Evolutionary conservation across 2,888 invertebrate genomes (phyloP), one percentile per base, ranked within the genome.

Genomic region (Acleris laterana): DNA sequence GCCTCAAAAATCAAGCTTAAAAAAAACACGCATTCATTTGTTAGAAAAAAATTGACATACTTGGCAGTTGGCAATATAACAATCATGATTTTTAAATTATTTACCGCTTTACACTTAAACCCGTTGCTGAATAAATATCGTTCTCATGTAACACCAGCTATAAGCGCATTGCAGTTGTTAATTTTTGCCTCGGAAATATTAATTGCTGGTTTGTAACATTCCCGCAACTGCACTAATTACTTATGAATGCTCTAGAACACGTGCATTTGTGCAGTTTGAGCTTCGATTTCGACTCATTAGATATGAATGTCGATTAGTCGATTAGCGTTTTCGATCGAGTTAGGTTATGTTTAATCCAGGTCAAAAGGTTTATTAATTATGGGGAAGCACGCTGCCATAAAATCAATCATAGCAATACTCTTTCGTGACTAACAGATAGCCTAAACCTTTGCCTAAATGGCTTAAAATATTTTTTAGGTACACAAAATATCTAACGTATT

Each of bases 131-230:
- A 50, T 49, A 20, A 46, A 56, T 28, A 58, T 56, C 20, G 49
- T 19, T 20, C 28, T 17, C 28, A 42, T 58, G 52, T 59, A 48
- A 70, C 72, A 69, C 68, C 74, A 69, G 73, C 68, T 72, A 74
- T 52, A 68, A 73, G 75, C 79, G 79, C 81, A 78, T 64, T 80
- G 81, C 80, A 77, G 79, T 57, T 73, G 70, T 71, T 70, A 71
- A 70, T 71, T 68, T 57, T 61, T 67, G 56, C 65, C 52, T 51
- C 56, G 58, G 68, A 69, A 52, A 46, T 46, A 55, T 55, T 66
- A 57, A 66, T 66, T 57, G 32, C 57, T 49, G 44, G 13, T 46
- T 51, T 20, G 46, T 55, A 38, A 38, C 44, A 57, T 52, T 53
- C 48, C 63, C 58, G 48, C 58, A 46, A n/a, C 57, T 51, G 28